Base-by-base conservation (phyloP, 2,888 invertebrate genomes). In the Polydrusus tereticollis region DNA sequence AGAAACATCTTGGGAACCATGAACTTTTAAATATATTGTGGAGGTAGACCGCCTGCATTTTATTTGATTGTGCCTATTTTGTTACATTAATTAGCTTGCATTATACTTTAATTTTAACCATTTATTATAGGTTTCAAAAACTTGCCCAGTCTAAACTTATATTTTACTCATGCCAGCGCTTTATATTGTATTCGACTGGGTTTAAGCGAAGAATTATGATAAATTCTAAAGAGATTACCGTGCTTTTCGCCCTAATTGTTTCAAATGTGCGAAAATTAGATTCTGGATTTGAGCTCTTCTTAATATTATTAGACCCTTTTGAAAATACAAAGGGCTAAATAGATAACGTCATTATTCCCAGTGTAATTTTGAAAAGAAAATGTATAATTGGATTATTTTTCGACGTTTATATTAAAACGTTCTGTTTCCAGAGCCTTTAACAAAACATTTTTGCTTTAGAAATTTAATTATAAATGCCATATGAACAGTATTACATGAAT, bases 221-320 rank as follows among this genome's bases (percentile, higher is more conserved):
- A 26, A 59, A 59, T 43, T 59, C 21, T 43, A 23, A 59, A 59
- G 59, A 23, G 43, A 59, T 59, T 59, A 20, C n/a, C n/a, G 23
- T 43, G 59, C 59, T 41, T 59, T 43, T 21, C 26, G 59, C 43
- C 16, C 16, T 38, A 59, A 59, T 59, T 59, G 43, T 59, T 59
- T 59, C 26, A 43, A 59, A 59, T 59, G 38, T 59, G 23, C 23
- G 59, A 43, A 59, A 59, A 59, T 59, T 59, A 59, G 38, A 59
- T 59, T 59, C 26, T 20, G 23, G 59, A 43, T 59, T 59, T 59
- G 26, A 20, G 23, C 12, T 21, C 21, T 41, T 26, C 41, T 20
- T 57, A 36, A 57, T 57, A 57, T 57, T 36, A 57, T 57, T 57
- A 38, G 57, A 14, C 29, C 36, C 57, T 23, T 59, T 59, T 23